These are phyloP conservation scores for Pelvicachromis taeniatus DNA, from an alignment of 2,113 vertebrate species.

Conservation along the genomic window DNA sequence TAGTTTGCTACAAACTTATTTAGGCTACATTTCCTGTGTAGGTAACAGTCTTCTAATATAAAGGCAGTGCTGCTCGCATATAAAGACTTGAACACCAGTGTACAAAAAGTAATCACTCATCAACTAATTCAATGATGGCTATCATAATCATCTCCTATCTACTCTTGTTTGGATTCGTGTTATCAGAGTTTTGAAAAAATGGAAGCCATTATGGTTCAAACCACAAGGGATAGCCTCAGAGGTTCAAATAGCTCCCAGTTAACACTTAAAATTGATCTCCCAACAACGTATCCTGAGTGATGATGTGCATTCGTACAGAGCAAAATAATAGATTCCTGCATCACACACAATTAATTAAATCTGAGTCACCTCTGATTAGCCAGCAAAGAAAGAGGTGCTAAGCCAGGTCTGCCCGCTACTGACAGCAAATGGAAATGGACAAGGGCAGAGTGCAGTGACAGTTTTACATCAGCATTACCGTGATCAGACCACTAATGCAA, in stretches of 20 bases:
- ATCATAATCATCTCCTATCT: background rate
- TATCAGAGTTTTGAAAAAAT: background rate
- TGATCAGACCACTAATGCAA: background rate
- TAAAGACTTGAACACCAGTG: background rate
- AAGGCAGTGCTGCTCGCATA: background rate
- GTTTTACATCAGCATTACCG: background rate
- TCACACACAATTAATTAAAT: constrained; percentile 43
- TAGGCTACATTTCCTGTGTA: background rate
- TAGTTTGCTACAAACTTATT: background rate
- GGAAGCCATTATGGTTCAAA: background rate
- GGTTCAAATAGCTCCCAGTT: background rate
- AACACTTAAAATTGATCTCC: constrained; percentile 37
- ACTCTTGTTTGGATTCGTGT: background rate
- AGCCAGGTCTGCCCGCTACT: constrained; percentile 9
- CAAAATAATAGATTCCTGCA: constrained; percentile 19
- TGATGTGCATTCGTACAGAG: background rate
- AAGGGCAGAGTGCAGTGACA: background rate
- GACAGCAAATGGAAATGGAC: constrained; percentile 16
- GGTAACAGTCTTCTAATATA: background rate
- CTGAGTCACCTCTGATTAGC: constrained; percentile 32
- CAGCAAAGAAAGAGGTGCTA: constrained; percentile 5
- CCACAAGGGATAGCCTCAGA: background rate
- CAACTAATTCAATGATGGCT: background rate
- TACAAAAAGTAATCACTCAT: background rate
- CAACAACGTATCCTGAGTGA: background rate